Conservation (phyloP, 2,797 vertebrate species). For the Halcyon chelicuti region DNA sequence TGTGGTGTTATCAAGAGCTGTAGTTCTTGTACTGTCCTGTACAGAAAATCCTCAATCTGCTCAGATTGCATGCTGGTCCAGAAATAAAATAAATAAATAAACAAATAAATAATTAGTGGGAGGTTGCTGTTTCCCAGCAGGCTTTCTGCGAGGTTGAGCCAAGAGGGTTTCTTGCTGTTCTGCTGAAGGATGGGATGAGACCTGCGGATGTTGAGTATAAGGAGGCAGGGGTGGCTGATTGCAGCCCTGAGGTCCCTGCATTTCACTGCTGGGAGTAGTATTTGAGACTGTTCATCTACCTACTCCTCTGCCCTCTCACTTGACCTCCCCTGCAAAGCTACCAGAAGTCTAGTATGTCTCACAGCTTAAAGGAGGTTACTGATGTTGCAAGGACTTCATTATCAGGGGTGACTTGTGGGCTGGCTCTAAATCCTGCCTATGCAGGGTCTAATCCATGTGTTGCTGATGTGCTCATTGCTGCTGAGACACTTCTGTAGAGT, state of each 20-base stretch:
- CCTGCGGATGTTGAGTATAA: neutral
- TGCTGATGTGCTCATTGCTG: neutral
- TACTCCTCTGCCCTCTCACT: neutral
- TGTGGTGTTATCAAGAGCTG: neutral
- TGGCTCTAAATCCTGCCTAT: neutral
- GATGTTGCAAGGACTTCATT: neutral
- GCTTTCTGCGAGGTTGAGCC: neutral
- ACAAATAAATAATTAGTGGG: too few species aligned
- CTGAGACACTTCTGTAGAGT: neutral
- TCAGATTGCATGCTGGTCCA: neutral
- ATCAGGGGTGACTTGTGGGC: neutral
- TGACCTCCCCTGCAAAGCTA: neutral
- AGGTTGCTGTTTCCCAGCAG: neutral
- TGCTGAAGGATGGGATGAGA: neutral
- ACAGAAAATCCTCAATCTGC: neutral
- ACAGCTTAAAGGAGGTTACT: neutral
- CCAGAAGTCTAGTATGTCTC: neutral
- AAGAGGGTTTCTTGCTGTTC: neutral
- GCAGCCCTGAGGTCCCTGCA: neutral
- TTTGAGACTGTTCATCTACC: neutral
- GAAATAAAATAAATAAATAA: neutral
- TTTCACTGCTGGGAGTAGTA: neutral
- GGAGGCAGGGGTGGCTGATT: neutral
- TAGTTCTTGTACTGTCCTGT: neutral
- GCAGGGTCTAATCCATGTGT: neutral